These are phyloP conservation scores for Aplysia californica DNA, from an alignment of 1,140 invertebrate species.

Conservation along the genomic window DNA sequence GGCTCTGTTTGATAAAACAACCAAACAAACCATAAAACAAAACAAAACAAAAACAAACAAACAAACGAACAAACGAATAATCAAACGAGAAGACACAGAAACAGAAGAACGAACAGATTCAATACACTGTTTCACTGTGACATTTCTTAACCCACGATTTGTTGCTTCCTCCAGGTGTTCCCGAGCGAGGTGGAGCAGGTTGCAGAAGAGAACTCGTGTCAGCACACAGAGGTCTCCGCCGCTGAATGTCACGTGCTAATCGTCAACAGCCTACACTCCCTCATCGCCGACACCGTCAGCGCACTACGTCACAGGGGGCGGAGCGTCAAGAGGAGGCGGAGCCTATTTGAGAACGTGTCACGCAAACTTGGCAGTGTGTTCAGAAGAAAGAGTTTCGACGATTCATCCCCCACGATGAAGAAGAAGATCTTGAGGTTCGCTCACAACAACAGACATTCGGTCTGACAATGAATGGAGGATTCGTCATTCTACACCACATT, in stretches of 20 bases:
- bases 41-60: background rate
- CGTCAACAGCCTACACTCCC: conserved; percentile 79
- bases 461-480: too few species aligned
- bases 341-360: conserved; percentile 82
- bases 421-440: too few species aligned
- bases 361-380: conserved; percentile 63
- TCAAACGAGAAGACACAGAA: too few species aligned
- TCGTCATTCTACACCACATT: too few species aligned
- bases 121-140: too few species aligned
- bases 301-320: conserved; percentile 75
- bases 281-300: conserved; percentile 76
- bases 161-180: conserved; percentile 71
- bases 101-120: too few species aligned
- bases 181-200: conserved; percentile 82
- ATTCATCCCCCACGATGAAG: conserved; percentile 3
- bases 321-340: conserved; percentile 76
- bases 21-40: background rate
- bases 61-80: too few species aligned
- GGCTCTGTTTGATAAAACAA: background rate
- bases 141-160: background rate
- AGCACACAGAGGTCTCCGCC: conserved; percentile 86
- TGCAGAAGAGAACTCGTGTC: conserved; percentile 79
- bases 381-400: conserved; percentile 33
- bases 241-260: conserved; percentile 84
- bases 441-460: too few species aligned